A percentile compares a stretch with the other conserved stretches of the same genome.
These are phyloP conservation scores for Pedionomus torquatus DNA, from an alignment of 2,113 vertebrate genomes.

Conservation along the genomic window DNA sequence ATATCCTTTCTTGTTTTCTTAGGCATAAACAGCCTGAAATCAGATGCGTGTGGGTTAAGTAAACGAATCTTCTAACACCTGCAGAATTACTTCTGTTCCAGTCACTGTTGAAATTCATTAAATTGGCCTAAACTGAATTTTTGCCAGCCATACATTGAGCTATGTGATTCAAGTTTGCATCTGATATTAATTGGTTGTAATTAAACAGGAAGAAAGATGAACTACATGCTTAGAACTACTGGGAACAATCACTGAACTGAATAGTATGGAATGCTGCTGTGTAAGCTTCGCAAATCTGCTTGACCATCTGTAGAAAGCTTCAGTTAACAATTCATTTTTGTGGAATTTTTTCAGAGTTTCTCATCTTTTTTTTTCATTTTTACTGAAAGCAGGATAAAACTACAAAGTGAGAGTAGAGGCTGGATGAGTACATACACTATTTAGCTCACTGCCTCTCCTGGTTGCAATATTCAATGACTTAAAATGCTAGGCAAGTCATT, in stretches of 20 bases:
- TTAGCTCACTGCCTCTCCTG: neutral
- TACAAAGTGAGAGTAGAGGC: neutral
- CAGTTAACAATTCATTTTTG: neutral
- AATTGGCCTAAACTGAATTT: neutral
- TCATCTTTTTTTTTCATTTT: neutral
- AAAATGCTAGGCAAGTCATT: neutral
- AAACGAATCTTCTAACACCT: neutral
- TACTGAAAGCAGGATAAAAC: neutral
- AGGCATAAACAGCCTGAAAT: neutral
- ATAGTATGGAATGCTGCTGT: neutral
- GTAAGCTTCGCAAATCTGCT: neutral
- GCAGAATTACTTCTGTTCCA: neutral
- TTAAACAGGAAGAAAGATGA: neutral
- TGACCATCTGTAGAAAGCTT: neutral
- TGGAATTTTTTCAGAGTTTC: neutral
- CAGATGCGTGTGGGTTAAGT: neutral
- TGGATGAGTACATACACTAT: accelerated
- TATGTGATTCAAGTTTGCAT: neutral
- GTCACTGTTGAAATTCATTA: neutral
- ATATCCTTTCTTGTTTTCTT: neutral
- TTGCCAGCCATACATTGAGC: neutral
- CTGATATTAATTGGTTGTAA: neutral
- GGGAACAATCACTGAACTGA: neutral
- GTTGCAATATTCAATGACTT: neutral
- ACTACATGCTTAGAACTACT: neutral